Evolutionary conservation across 2,888 invertebrate species (phyloP), one percentile per base, ranked within the genome.

Genomic region (Troides aeacus): DNA sequence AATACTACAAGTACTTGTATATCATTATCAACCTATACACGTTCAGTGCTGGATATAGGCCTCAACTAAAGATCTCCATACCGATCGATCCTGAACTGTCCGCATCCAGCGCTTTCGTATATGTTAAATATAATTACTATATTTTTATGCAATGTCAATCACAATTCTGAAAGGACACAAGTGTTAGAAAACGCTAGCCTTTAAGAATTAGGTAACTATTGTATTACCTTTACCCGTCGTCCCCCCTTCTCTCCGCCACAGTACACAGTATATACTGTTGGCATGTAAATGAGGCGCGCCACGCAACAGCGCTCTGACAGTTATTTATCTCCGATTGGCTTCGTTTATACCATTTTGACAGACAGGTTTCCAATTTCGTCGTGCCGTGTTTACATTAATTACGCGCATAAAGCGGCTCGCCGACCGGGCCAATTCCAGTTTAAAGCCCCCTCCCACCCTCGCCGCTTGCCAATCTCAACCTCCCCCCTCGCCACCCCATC

Each of bases 291-390:
- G 90, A 86, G 88, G 85, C 84, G 82, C 77, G 84, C 84, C 85
- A 80, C 81, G 83, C 85, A 81, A 84, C 84, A 83, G 81, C 83
- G 81, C 83, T 83, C 89, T 84, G 82, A 81, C 82, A 82, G 89
- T 90, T 91, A 89, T 90, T 91, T 91, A 92, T 90, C 89, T 92
- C 88, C 90, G 90, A 92, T 92, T 92, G 89, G 89, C 83, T 88
- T 83, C 85, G 86, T 89, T 87, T 88, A 90, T 90, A 86, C 85
- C 89, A 85, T 83, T 86, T 89, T 87, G 86, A 88, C 88, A 85
- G 89, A 87, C 87, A 87, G 87, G 85, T 88, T 87, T 84, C 85
- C 84, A 89, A 79, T 79, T 84, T 83, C 81, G 83, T 83, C 81
- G 79, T 77, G 76, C 76, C 77, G 78, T 80, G 82, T 81, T 84